Percentiles rank a stretch among this genome's conserved stretches.
These are phyloP conservation scores for Leptopilina syphax DNA, from an alignment of 2,888 invertebrate genomes.

Conservation along the genomic window DNA sequence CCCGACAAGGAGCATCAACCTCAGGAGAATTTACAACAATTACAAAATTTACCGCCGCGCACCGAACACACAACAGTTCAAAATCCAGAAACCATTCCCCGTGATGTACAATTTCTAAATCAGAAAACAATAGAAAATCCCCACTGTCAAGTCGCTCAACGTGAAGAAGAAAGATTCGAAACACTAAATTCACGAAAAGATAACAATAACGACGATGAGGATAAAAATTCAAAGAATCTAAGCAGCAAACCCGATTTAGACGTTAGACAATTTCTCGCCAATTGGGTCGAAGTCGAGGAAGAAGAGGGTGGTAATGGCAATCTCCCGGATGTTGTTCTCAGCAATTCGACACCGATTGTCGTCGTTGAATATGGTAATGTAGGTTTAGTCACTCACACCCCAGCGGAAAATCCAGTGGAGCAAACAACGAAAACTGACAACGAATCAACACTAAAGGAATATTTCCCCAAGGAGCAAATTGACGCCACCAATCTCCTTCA, in stretches of 20 bases:
- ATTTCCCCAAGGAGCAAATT: background rate
- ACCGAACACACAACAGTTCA: slow-evolving; percentile 29
- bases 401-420: slow-evolving; percentile 45
- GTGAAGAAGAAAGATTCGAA: slow-evolving; percentile 22
- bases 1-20: slow-evolving; percentile 44
- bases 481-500: slow-evolving; percentile 16
- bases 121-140: slow-evolving; percentile 39
- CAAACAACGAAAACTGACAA: slow-evolving; percentile 43
- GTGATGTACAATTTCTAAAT: slow-evolving; percentile 41
- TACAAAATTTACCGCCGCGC: slow-evolving; percentile 42
- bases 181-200: slow-evolving; percentile 40
- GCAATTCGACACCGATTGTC: slow-evolving; percentile 60
- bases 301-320: slow-evolving; percentile 67
- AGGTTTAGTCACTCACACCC: slow-evolving; percentile 55
- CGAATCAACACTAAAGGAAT: slow-evolving; percentile 18
- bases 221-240: slow-evolving; percentile 61
- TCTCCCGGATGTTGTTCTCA: slow-evolving; percentile 59
- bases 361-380: slow-evolving; percentile 66
- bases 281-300: slow-evolving; percentile 75
- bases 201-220: slow-evolving; percentile 9
- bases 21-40: slow-evolving; percentile 41
- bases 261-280: slow-evolving; percentile 74
- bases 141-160: slow-evolving; percentile 49
- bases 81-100: slow-evolving; percentile 24
- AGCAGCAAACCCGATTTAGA: slow-evolving; percentile 73